Evolutionary conservation across 2,888 invertebrate species (phyloP).

Genomic region (Trissoscelio sp.): DNA sequence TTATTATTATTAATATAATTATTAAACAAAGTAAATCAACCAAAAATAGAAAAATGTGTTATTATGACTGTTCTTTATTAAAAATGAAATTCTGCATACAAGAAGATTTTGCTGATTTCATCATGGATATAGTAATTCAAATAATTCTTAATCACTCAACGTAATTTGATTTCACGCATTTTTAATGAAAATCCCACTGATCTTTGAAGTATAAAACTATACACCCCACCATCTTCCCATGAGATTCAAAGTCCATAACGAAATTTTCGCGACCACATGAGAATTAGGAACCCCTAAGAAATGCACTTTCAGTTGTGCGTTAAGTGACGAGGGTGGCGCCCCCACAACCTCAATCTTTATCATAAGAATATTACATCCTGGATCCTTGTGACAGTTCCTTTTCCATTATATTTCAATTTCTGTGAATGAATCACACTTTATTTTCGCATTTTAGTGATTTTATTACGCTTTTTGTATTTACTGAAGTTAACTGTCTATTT

Average conservation of each 20-base stretch:
- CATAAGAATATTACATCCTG: conserved; percentile 33
- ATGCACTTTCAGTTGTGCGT: conserved; percentile 54
- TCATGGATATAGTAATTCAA: background rate
- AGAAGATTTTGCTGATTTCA: no score
- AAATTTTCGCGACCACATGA: conserved; percentile 61
- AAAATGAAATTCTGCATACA: no score
- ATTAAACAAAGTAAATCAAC: no score
- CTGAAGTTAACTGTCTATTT: no score
- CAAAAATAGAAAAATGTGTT: no score
- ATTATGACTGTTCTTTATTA: no score
- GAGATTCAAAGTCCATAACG: conserved; percentile 50
- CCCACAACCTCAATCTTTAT: conserved; percentile 51
- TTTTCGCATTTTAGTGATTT: no score
- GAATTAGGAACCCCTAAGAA: conserved; percentile 63
- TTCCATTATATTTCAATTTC: conserved; percentile 5
- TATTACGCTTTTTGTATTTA: no score
- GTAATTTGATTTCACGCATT: conserved; percentile 45
- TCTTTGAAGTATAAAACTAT: conserved; percentile 56
- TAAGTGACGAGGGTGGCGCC: conserved; percentile 61
- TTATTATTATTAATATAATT: no score
- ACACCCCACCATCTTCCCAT: conserved; percentile 30
- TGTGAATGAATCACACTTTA: no score
- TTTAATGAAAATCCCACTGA: conserved; percentile 45
- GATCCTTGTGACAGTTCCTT: conserved; percentile 21
- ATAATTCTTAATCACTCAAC: background rate